phyloP scores from a whole-genome alignment of 1,140 invertebrate genomes.

The Drosophila ficusphila region DNA sequence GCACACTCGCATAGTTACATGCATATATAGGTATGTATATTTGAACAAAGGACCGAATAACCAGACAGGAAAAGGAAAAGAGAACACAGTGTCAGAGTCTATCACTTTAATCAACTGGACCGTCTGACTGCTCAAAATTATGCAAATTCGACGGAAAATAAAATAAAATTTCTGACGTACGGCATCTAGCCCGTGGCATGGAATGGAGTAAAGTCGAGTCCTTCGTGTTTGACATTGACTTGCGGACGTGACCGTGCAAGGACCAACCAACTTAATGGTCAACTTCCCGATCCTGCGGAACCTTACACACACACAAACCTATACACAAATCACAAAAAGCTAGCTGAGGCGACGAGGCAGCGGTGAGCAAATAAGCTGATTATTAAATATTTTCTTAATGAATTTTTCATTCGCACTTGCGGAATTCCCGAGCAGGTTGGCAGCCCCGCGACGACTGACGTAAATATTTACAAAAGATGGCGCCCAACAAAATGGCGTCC shows the following conservation, averaged over 20 bases:
- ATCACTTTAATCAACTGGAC: slow-evolving; percentile 80
- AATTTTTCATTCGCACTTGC: slow-evolving; percentile 55
- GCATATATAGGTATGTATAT: slow-evolving; percentile 9
- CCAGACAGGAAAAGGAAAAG: slow-evolving; percentile 51
- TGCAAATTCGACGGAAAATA: slow-evolving; percentile 79
- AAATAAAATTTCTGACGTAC: slow-evolving; percentile 67
- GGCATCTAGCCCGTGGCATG: slow-evolving; percentile 65
- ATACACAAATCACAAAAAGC: slow-evolving; percentile 47
- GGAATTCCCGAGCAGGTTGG: slow-evolving; percentile 24
- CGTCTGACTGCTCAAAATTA: slow-evolving; percentile 61
- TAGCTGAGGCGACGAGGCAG: neutral
- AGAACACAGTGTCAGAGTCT: slow-evolving; percentile 41
- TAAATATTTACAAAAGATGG: slow-evolving; percentile 43
- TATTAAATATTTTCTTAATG: slow-evolving; percentile 79
- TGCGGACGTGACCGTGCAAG: slow-evolving; percentile 71
- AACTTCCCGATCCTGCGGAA: slow-evolving; percentile 21
- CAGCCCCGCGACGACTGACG: neutral
- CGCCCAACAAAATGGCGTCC: slow-evolving; percentile 21
- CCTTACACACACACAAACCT: slow-evolving; percentile 48
- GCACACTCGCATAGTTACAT: slow-evolving; percentile 2
- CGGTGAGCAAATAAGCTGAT: slow-evolving; percentile 62
- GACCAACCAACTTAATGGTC: slow-evolving; percentile 61
- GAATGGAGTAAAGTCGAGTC: slow-evolving; percentile 40
- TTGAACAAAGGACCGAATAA: slow-evolving; percentile 68
- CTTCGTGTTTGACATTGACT: slow-evolving; percentile 72